Percentiles rank a stretch among this genome's conserved stretches.
Evolutionary conservation across 2,113 vertebrate species (phyloP).

Genomic region (Cromileptes altivelis): DNA sequence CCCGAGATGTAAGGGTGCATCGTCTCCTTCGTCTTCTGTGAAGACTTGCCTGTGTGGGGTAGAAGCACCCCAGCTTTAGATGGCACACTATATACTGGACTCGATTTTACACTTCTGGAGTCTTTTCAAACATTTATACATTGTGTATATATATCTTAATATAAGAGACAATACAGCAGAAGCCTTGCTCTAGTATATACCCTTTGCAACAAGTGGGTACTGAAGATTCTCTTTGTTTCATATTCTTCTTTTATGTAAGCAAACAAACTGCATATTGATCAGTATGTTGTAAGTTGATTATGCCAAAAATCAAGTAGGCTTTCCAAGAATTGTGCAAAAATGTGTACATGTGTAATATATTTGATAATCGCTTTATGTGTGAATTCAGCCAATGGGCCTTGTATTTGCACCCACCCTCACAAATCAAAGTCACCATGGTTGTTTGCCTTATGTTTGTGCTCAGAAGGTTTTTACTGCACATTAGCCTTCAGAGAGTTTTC

Average conservation of each 20-base stretch:
- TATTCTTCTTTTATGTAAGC: conserved; percentile 81
- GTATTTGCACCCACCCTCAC: conserved; percentile 68
- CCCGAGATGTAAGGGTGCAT: conserved; percentile 65
- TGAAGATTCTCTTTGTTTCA: conserved; percentile 78
- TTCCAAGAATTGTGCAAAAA: conserved; percentile 74
- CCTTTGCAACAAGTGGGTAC: conserved; percentile 78
- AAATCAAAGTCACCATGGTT: conserved; percentile 68
- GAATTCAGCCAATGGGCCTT: conserved; percentile 70
- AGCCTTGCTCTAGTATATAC: conserved; percentile 77
- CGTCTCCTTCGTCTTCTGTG: conserved; percentile 92
- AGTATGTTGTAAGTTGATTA: conserved; percentile 80
- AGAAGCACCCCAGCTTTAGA: conserved; percentile 67
- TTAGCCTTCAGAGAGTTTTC: conserved; percentile 61
- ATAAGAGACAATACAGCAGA: conserved; percentile 67
- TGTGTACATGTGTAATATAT: conserved; percentile 83
- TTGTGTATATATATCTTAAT: conserved; percentile 81
- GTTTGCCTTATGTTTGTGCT: conserved; percentile 78
- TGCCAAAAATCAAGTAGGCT: conserved; percentile 85
- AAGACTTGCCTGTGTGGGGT: conserved; percentile 89
- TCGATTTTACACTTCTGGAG: conserved; percentile 88
- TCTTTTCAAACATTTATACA: conserved; percentile 87
- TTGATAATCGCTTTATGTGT: conserved; percentile 79
- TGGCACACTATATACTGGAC: conserved; percentile 79
- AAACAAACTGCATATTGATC: conserved; percentile 74
- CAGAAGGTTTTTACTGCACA: conserved; percentile 50